Evolutionary conservation across 2,797 vertebrate species (phyloP).

Genomic region (Naso thynnoides): DNA sequence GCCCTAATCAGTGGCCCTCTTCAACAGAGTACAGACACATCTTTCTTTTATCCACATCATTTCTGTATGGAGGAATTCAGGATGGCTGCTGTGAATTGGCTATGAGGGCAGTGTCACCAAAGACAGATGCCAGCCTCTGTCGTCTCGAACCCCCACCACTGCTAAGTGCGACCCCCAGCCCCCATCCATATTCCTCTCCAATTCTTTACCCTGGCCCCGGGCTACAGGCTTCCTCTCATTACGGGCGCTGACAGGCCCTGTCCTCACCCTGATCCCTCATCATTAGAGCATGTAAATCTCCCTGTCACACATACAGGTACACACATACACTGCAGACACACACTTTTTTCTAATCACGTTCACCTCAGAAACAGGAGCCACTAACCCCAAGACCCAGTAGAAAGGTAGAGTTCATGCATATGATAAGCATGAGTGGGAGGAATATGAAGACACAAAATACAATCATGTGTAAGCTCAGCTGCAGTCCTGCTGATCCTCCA

Average conservation of each 20-base stretch:
- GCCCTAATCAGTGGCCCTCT: conserved; percentile 50
- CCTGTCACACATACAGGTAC: conserved; percentile 76
- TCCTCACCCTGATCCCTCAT: conserved; percentile 84
- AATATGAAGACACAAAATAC: conserved; percentile 31
- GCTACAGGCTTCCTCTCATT: conserved; percentile 81
- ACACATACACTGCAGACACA: conserved; percentile 45
- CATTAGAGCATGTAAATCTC: conserved; percentile 88
- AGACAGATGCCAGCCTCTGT: conserved; percentile 80
- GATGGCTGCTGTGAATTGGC: conserved; percentile 59
- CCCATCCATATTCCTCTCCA: conserved; percentile 56
- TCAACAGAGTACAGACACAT: conserved; percentile 32
- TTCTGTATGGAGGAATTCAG: conserved; percentile 69
- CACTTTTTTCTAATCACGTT: conserved; percentile 29
- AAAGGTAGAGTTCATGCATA: conserved; percentile 47
- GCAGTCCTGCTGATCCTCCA: conserved; percentile 11
- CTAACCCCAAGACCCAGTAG: conserved; percentile 44
- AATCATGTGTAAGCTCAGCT: conserved; percentile 29
- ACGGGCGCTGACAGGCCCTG: conserved; percentile 84
- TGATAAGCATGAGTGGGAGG: conserved; percentile 38
- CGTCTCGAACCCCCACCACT: conserved; percentile 47
- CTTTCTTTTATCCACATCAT: conserved; percentile 59
- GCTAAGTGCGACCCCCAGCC: conserved; percentile 45
- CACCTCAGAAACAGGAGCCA: conserved; percentile 67
- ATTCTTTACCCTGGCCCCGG: conserved; percentile 71
- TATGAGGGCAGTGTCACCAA: conserved; percentile 68